Evolutionary conservation across 1,140 invertebrate species (phyloP).

Genomic region (Solenopsis invicta): DNA sequence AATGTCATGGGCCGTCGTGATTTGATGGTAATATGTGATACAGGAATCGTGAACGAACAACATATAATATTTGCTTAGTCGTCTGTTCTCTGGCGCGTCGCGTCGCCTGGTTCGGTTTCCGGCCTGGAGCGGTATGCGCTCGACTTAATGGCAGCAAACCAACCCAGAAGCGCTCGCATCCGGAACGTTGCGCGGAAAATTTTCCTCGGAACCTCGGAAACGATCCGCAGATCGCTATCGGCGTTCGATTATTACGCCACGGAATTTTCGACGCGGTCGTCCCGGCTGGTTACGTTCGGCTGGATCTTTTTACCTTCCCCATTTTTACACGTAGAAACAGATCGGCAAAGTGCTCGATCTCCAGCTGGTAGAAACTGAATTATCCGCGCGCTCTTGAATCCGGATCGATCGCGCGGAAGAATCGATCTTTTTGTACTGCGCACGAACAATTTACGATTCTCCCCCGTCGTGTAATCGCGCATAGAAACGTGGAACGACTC

Average conservation of each 20-base stretch:
- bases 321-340: conserved; percentile 18
- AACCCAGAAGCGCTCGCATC: conserved; percentile 28
- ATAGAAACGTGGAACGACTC: conserved; percentile 44
- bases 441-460: conserved; percentile 65
- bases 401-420: conserved; percentile 59
- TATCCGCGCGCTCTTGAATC: conserved; percentile 33
- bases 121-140: background rate
- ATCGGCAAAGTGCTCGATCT: conserved; percentile 36
- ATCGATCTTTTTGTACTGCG: conserved; percentile 37
- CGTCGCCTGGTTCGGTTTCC: background rate
- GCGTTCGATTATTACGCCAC: conserved; percentile 47
- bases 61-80: conserved; percentile 25
- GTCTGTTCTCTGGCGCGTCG: conserved; percentile 37
- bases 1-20: background rate
- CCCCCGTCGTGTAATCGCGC: conserved; percentile 57
- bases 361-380: conserved; percentile 39
- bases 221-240: conserved; percentile 41
- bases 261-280: conserved; percentile 25
- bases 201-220: conserved; percentile 26
- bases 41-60: background rate
- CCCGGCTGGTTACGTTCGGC: background rate
- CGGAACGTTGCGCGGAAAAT: conserved; percentile 23
- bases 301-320: background rate
- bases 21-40: conserved; percentile 3
- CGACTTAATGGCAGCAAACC: conserved; percentile 34